Base-by-base conservation (phyloP, 2,888 invertebrate species). In the Micropterix aruncella region DNA sequence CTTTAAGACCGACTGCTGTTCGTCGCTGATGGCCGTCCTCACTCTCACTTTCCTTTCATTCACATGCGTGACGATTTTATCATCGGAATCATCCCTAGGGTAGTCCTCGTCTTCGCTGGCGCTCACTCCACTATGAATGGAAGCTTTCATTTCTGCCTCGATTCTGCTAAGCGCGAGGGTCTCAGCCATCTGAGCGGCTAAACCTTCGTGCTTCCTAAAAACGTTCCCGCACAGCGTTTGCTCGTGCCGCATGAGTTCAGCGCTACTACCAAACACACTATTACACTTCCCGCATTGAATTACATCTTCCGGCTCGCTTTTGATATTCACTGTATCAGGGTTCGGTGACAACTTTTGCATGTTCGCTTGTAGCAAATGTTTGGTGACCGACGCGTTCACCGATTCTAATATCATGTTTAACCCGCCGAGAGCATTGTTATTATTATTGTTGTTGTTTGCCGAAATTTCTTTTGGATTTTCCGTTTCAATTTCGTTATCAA, bases 1-100 rank as follows among this genome's bases (percentile, higher is more conserved):
- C 59, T 91, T 91, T 43, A 99, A 73, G 44, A 92, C 77, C 38
- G 80, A 78, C 56, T 95, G 80, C 61, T 97, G 96, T 58, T 93
- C 92, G 56, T 96, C 96, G 38, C 88, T 91, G 50, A 99, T 86
- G 50, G 94, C 81, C 4, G 95, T 95, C 46, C 97, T 77, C 1
- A 94, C 93, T 52, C 96, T 77, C 12, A 91, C 90, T 60, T 90
- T 86, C 50, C 87, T 75, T 37, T 83, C 85, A 16, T 71, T 74
- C 53, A 80, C 80, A 43, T 72, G 68, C 44, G 74, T 63, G 36
- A 73, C 65, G 38, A 70, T 72, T 55, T 70, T 73, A 46, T 75
- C 73, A 44, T 74, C 66, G n/a, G 64, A 61, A 17, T 67, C 65
- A 43, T 70, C 66, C 54, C 68, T 70, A 40, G 63, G 61, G 44